A percentile compares a stretch with the other conserved stretches of the same genome.
phyloP scores from a whole-genome alignment of 2,113 vertebrate genomes.

The Psephotus haematonotus region DNA sequence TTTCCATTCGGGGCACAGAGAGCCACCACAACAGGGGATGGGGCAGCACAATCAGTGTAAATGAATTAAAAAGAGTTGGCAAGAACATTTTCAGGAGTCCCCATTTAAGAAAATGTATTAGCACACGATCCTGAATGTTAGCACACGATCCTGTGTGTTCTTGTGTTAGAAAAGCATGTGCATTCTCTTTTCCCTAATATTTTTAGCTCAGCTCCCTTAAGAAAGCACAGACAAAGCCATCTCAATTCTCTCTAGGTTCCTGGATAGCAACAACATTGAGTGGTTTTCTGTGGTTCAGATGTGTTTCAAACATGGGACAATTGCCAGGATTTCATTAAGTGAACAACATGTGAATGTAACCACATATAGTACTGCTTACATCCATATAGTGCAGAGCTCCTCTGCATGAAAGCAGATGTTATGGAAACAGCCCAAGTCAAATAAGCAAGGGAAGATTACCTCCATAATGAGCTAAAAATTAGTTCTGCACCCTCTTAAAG shows the following conservation, averaged over 20 bases:
- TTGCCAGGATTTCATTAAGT: conserved; percentile 63
- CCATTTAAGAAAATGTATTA: background rate
- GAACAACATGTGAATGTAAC: conserved; percentile 67
- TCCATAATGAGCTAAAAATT: conserved; percentile 67
- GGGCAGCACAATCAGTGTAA: background rate
- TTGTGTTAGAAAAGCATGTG: background rate
- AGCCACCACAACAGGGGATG: background rate
- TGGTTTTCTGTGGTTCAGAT: conserved; percentile 57
- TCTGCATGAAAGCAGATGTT: conserved; percentile 64
- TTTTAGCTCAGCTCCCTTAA: background rate
- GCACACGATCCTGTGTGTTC: background rate
- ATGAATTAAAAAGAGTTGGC: background rate
- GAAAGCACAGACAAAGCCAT: background rate
- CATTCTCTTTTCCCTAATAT: background rate
- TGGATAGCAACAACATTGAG: conserved; percentile 17
- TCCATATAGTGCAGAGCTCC: conserved; percentile 4
- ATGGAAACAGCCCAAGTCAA: conserved; percentile 66
- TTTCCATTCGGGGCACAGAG: background rate
- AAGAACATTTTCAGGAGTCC: background rate
- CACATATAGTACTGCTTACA: conserved; percentile 42
- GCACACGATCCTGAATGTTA: background rate
- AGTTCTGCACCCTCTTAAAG: conserved; percentile 53
- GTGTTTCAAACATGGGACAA: conserved; percentile 48
- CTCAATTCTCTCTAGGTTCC: conserved; percentile 31
- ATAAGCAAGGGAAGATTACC: conserved; percentile 69